phyloP scores from a whole-genome alignment of 2,888 invertebrate genomes.

The Podotricha telesiphe region DNA sequence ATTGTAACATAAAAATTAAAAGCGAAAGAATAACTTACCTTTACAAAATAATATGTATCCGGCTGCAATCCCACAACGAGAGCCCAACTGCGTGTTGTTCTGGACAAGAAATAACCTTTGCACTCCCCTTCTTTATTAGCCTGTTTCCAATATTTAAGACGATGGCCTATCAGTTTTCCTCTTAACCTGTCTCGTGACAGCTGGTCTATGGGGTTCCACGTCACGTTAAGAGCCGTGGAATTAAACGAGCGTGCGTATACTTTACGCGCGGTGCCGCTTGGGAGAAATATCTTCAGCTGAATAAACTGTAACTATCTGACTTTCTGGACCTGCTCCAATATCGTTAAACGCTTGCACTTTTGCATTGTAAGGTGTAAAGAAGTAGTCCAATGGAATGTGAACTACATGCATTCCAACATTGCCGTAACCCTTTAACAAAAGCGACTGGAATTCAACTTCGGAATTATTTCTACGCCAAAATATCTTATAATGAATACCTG shows the following conservation, averaged over 20 bases:
- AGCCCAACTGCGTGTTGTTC: constrained; percentile 92
- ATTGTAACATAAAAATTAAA: too few species aligned
- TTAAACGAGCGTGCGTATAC: constrained; percentile 92
- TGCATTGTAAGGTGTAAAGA: constrained; percentile 92
- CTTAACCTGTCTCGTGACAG: constrained; percentile 92
- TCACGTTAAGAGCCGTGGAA: constrained; percentile 95
- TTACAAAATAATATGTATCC: constrained; percentile 95
- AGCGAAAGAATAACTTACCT: constrained; percentile 70
- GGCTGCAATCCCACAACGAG: constrained; percentile 96
- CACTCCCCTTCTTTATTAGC: constrained; percentile 89
- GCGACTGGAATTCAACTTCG: constrained; percentile 90
- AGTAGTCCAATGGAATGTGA: constrained; percentile 87
- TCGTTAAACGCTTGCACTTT: constrained; percentile 93
- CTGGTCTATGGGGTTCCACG: constrained; percentile 94
- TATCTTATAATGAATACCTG: constrained; percentile 94
- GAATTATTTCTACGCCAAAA: constrained; percentile 91
- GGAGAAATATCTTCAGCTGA: constrained; percentile 98
- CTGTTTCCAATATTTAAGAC: constrained; percentile 96
- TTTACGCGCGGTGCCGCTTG: constrained; percentile 93
- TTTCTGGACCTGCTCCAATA: constrained; percentile 92
- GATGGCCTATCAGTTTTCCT: constrained; percentile 95
- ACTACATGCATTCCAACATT: constrained; percentile 92
- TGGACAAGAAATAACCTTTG: constrained; percentile 92
- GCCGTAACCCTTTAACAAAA: constrained; percentile 87
- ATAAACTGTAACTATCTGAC: constrained; percentile 88